Percentiles rank a stretch among this genome's conserved stretches.
These are phyloP conservation scores for Amphibalanus amphitrite DNA, from an alignment of 1,140 invertebrate genomes.

Conservation along the genomic window DNA sequence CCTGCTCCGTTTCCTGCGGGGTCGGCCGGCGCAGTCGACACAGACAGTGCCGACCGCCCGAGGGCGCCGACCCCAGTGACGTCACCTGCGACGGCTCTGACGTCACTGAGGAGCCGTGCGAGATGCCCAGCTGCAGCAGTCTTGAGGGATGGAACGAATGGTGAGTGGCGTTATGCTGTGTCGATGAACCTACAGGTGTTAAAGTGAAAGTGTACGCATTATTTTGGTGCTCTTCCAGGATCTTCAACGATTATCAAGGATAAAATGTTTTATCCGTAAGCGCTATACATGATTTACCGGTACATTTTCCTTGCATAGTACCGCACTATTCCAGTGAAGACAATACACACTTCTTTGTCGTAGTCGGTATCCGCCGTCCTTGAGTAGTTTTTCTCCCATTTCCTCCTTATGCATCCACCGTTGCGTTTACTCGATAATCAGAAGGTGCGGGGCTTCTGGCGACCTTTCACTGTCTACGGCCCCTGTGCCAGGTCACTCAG, in stretches of 20 bases:
- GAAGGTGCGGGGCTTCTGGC: neutral
- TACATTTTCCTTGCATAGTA: neutral
- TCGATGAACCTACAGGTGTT: no score
- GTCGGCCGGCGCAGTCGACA: conserved; percentile 36
- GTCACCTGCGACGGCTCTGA: conserved; percentile 32
- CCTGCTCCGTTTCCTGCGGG: conserved; percentile 54
- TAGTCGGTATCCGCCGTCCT: no score
- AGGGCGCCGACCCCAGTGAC: conserved; percentile 28
- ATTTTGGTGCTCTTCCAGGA: conserved; percentile 6
- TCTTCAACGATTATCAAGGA: no score
- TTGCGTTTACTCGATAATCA: neutral
- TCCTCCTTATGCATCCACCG: no score
- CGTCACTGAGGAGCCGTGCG: conserved; percentile 35
- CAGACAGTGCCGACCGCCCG: conserved; percentile 30
- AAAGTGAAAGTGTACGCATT: conserved; percentile 3
- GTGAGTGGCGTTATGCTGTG: conserved; percentile 8
- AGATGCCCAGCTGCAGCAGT: conserved; percentile 41
- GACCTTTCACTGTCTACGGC: neutral
- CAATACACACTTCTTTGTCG: neutral
- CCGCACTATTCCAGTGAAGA: neutral
- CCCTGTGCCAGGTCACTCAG: neutral
- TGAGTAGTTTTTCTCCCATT: no score
- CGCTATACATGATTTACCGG: neutral
- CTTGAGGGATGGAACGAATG: conserved; percentile 9
- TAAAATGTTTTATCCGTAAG: neutral